Evolutionary conservation across 2,888 invertebrate genomes (phyloP), one percentile per base, ranked within the genome.

Genomic region (Hypomecis atomaria): DNA sequence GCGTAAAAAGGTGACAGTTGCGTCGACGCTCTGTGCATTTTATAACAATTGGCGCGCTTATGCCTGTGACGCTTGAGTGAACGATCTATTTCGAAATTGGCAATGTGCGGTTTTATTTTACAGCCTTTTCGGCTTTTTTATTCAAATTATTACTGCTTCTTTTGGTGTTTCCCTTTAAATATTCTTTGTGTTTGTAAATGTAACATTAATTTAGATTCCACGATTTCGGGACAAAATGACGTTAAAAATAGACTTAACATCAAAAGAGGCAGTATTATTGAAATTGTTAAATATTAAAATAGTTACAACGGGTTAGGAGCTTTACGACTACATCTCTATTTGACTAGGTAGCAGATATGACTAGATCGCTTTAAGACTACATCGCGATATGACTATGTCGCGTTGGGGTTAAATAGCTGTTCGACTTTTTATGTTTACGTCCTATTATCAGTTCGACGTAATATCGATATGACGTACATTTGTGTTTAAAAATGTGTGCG

Each of bases 1-100:
- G 92, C 92, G 93, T 93, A 93, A 77, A 23, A 76, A 76, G 75
- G 84, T 85, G 88, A 83, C 86, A 76, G 89, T 91, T 91, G 92
- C 91, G 90, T 88, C 88, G 90, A 86, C 91, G 90, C 89, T 82
- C 90, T 90, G 89, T 88, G 81, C 83, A 76, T 73, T 79, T 72
- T 79, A 74, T 56, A 61, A 67, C 68, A 62, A 71, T 73, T 66
- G 66, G 69, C 63, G 65, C 66, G 77, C 78, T 78, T 82, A 63
- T 77, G 76, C 73, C 71, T 77, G 72, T 79, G 76, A 70, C 66
- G 83, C 84, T 83, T 80, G 59, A 70, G 62, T 45, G 60, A 37
- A 63, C 55, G 13, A 38, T n/a, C 42, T 34, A 53, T 53, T 52
- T 42, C 44, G 6, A 64, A 65, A 71, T 75, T 66, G 71, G 70